Percentiles rank a stretch among this genome's conserved stretches.
phyloP scores from a whole-genome alignment of 2,888 invertebrate species.

The Smittia aterrima region DNA sequence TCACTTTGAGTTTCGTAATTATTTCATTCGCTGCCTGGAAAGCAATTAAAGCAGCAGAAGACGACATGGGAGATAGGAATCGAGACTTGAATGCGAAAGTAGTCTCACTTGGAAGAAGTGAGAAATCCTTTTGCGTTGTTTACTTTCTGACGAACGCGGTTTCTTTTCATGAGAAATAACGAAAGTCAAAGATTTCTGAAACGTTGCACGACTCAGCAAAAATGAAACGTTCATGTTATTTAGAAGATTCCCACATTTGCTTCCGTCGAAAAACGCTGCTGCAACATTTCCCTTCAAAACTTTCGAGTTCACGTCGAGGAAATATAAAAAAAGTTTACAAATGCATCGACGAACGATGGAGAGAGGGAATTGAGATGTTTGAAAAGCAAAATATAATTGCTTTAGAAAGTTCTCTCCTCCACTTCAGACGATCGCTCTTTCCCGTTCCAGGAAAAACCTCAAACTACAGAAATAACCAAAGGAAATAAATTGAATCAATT shows the following conservation, averaged over 20 bases:
- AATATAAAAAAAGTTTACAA: background rate
- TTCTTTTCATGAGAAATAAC: background rate
- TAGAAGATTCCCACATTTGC: background rate
- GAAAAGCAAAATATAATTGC: background rate
- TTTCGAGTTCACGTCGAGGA: background rate
- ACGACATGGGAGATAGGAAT: constrained; percentile 9
- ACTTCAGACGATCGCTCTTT: background rate
- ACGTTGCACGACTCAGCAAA: background rate
- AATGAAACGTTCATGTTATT: background rate
- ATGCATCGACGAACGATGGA: background rate
- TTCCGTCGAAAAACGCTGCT: background rate
- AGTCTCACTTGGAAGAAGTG: constrained; percentile 8
- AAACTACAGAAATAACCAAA: background rate
- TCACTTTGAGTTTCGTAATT: constrained; percentile 13
- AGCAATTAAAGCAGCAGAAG: constrained; percentile 37
- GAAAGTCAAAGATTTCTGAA: background rate
- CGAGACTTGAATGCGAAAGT: constrained; percentile 36
- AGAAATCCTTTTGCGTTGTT: constrained; percentile 11
- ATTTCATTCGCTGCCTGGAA: constrained; percentile 17
- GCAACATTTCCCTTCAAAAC: background rate
- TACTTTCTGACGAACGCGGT: constrained; percentile 28
- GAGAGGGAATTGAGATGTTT: background rate
- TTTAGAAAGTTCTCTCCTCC: background rate
- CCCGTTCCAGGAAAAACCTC: background rate
- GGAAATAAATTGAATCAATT: constrained; percentile 39